Evolutionary conservation across 2,113 vertebrate genomes (phyloP).

Genomic region (Zeus faber): DNA sequence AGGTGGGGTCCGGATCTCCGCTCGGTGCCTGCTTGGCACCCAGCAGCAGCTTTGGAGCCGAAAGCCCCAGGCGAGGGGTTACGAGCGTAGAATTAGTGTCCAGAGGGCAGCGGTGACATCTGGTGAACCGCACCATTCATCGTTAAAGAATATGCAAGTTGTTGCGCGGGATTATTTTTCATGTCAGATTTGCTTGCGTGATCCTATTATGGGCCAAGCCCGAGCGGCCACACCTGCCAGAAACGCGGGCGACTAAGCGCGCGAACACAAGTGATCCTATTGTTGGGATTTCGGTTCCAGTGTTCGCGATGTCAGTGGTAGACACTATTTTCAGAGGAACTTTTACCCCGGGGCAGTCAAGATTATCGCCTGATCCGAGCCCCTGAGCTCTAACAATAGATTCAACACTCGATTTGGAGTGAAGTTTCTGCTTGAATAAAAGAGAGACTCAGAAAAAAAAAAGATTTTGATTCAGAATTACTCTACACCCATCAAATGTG

Average conservation of each 20-base stretch:
- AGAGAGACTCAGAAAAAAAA: no score
- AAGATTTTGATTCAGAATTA: no score
- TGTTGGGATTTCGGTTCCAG: constrained; percentile 38
- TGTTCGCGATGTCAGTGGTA: constrained; percentile 23
- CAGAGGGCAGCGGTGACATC: constrained; percentile 60
- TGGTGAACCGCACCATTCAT: constrained; percentile 66
- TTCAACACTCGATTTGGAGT: no score
- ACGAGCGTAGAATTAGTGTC: constrained; percentile 34
- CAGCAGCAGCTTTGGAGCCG: constrained; percentile 47
- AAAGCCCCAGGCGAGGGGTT: constrained; percentile 28
- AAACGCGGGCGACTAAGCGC: constrained; percentile 40
- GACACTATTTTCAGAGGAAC: constrained; percentile 20
- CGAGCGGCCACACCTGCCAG: constrained; percentile 54
- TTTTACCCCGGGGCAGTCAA: constrained; percentile 3
- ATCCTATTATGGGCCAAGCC: constrained; percentile 59
- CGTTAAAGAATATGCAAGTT: constrained; percentile 64
- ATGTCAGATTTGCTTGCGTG: constrained; percentile 61
- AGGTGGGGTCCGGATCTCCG: constrained; percentile 25
- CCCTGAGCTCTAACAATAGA: no score
- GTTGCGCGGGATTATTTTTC: constrained; percentile 61
- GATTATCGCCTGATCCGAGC: background rate
- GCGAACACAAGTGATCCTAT: constrained; percentile 54
- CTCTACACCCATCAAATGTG: no score
- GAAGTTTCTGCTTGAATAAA: no score
- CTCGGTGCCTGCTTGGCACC: constrained; percentile 53